These are phyloP conservation scores for Alligator mississippiensis DNA, from an alignment of 2,113 vertebrate genomes.

Conservation along the genomic window DNA sequence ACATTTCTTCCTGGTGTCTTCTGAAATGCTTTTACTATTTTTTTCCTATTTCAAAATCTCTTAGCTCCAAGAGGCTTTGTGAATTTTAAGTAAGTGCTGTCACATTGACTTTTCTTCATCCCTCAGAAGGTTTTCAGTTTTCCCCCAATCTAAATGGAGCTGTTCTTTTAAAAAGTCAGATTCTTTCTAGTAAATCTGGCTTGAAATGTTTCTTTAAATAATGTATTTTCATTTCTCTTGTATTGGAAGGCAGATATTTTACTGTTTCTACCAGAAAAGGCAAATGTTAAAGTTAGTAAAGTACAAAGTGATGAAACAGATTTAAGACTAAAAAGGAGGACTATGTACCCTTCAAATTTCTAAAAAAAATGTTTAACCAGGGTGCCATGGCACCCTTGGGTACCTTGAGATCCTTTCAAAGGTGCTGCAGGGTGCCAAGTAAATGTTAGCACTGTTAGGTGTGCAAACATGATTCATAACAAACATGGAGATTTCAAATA, in stretches of 20 bases:
- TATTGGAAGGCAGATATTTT: background rate
- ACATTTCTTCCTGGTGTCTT: background rate
- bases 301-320: background rate
- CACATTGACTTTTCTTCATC: background rate
- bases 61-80: background rate
- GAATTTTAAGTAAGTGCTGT: background rate
- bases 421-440: too few species aligned
- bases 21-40: background rate
- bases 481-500: too few species aligned
- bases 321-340: background rate
- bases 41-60: background rate
- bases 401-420: too few species aligned
- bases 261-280: background rate
- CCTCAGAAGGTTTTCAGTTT: background rate
- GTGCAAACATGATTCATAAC: too few species aligned
- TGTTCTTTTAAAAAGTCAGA: background rate
- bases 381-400: too few species aligned
- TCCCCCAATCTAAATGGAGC: background rate
- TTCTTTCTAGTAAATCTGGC: background rate
- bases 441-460: too few species aligned
- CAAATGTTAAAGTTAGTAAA: background rate
- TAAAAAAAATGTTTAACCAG: background rate
- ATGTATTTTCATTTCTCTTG: background rate
- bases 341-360: background rate
- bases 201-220: background rate